Percentiles rank a stretch among this genome's conserved stretches.
Evolutionary conservation across 2,113 vertebrate genomes (phyloP).

Genomic region (Brachionichthys hirsutus): DNA sequence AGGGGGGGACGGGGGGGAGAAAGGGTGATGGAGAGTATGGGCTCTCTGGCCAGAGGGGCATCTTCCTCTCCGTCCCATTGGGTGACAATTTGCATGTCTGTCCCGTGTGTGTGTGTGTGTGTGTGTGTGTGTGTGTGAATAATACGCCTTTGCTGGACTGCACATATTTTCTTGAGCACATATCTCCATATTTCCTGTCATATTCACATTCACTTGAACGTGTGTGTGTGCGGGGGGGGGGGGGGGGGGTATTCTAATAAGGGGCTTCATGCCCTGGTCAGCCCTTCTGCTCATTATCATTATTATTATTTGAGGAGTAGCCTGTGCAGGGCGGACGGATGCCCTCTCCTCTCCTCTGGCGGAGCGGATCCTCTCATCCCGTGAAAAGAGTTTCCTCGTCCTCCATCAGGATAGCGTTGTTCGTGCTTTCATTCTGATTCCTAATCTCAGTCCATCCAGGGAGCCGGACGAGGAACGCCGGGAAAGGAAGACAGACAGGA

Average conservation of each 20-base stretch:
- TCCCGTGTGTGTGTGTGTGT: slow-evolving; percentile 48
- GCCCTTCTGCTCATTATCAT: slow-evolving; percentile 67
- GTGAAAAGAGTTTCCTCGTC: too few relatives aligned
- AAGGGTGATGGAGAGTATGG: slow-evolving; percentile 46
- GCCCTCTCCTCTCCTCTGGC: slow-evolving; percentile 58
- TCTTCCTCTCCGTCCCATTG: slow-evolving; percentile 51
- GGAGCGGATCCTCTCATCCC: too few relatives aligned
- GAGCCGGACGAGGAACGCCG: slow-evolving; percentile 24
- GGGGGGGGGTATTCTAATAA: slow-evolving; percentile 71
- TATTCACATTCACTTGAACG: slow-evolving; percentile 40
- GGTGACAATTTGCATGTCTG: slow-evolving; percentile 70
- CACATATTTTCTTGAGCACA: slow-evolving; percentile 52
- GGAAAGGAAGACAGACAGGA: slow-evolving; percentile 14
- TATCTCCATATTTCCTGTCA: slow-evolving; percentile 60
- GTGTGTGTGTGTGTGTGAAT: slow-evolving; percentile 54
- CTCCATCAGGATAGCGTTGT: too few relatives aligned
- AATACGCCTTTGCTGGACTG: slow-evolving; percentile 53
- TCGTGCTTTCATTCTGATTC: slow-evolving; percentile 60
- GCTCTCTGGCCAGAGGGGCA: slow-evolving; percentile 72
- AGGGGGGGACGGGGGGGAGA: slow-evolving; percentile 40
- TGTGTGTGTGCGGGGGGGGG: slow-evolving; percentile 22
- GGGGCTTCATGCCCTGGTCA: slow-evolving; percentile 63
- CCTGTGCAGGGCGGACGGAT: slow-evolving; percentile 60
- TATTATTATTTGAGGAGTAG: slow-evolving; percentile 75
- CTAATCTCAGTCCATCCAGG: slow-evolving; percentile 48